Conservation (phyloP, 2,888 invertebrate genomes). For the Sepioteuthis lessoniana region DNA sequence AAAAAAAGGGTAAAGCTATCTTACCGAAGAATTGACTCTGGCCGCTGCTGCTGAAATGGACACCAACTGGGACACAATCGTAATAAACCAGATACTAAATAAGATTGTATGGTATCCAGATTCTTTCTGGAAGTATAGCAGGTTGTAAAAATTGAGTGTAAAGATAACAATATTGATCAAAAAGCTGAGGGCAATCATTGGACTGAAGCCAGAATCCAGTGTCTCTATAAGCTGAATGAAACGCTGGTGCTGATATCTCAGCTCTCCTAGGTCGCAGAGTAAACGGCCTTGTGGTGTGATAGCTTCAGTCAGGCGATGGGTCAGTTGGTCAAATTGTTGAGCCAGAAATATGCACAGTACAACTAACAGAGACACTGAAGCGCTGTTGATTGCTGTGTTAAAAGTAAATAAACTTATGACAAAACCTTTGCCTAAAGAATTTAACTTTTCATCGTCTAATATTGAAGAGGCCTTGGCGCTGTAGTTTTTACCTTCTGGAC, state of each 20-base stretch:
- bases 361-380: neutral
- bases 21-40: neutral
- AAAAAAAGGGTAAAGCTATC: neutral
- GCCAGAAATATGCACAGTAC: neutral
- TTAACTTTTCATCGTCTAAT: too few species aligned
- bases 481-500: neutral
- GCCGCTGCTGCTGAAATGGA: slow-evolving; percentile 2
- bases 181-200: neutral
- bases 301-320: neutral
- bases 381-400: neutral
- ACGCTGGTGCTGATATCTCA: slow-evolving; percentile 23
- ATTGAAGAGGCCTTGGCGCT: neutral
- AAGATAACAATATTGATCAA: neutral
- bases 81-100: slow-evolving; percentile 3
- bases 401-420: neutral
- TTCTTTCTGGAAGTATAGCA: slow-evolving; percentile 33
- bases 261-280: slow-evolving; percentile 3
- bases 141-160: slow-evolving; percentile 41
- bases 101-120: slow-evolving; percentile 35
- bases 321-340: neutral
- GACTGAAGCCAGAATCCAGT: neutral
- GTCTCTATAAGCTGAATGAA: neutral
- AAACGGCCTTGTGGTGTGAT: slow-evolving; percentile 16
- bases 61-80: neutral
- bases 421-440: neutral